These are phyloP conservation scores for Anadara kagoshimensis DNA, from an alignment of 1,140 invertebrate species.

Conservation along the genomic window DNA sequence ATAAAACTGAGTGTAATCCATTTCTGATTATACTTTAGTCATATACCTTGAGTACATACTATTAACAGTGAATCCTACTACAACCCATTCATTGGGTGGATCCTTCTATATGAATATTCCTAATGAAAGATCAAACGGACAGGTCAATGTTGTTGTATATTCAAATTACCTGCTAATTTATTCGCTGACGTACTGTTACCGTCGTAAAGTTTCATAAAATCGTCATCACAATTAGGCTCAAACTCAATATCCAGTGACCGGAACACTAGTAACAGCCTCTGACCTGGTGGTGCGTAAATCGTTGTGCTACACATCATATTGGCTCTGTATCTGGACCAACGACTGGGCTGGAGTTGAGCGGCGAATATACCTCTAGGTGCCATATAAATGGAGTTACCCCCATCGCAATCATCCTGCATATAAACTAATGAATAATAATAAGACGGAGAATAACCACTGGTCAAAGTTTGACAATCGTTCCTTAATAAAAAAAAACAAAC, in stretches of 20 bases:
- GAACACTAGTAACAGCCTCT: not conserved
- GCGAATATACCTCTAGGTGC: not conserved
- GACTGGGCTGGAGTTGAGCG: not conserved
- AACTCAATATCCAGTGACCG: not conserved
- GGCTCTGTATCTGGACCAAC: not conserved
- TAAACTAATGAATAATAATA: not conserved
- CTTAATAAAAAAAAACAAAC: too few relatives aligned
- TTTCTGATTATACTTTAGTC: too few relatives aligned
- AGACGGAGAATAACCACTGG: too few relatives aligned
- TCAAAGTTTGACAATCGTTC: too few relatives aligned
- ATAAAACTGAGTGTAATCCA: too few relatives aligned
- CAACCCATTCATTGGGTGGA: too few relatives aligned
- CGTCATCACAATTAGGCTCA: conserved; percentile 15
- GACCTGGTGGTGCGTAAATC: not conserved
- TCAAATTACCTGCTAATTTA: not conserved
- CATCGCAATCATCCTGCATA: conserved; percentile 1
- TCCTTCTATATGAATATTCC: too few relatives aligned
- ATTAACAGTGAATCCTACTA: too few relatives aligned
- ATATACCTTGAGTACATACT: too few relatives aligned
- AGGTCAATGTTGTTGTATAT: too few relatives aligned
- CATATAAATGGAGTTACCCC: not conserved
- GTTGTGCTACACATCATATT: conserved; percentile 1
- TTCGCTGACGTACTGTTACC: conserved; percentile 6
- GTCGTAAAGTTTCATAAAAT: conserved; percentile 4
- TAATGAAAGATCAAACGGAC: too few relatives aligned